These are phyloP conservation scores for Channa argus DNA, from an alignment of 2,113 vertebrate genomes.

Conservation along the genomic window DNA sequence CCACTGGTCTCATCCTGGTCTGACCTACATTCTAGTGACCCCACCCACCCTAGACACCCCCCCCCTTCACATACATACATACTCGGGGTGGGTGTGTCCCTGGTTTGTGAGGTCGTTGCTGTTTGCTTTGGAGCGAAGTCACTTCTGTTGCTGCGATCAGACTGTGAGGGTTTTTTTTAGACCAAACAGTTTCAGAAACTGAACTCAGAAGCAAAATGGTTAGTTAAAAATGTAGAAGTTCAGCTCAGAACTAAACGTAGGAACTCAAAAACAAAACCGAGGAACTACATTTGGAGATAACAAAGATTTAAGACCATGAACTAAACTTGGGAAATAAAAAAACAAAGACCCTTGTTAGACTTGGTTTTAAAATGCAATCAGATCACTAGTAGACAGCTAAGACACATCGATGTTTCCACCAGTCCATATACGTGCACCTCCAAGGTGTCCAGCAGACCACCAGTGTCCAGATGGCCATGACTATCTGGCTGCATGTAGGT, in stretches of 20 bases:
- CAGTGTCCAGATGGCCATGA: too few relatives aligned
- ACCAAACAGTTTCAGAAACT: neutral
- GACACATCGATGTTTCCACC: too few relatives aligned
- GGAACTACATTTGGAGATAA: neutral
- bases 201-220: neutral
- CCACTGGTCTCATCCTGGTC: neutral
- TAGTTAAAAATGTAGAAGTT: too few relatives aligned
- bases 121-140: conserved; percentile 30
- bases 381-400: too few relatives aligned
- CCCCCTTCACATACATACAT: neutral
- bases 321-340: too few relatives aligned
- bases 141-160: conserved; percentile 29
- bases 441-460: too few relatives aligned
- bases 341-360: too few relatives aligned
- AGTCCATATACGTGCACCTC: too few relatives aligned
- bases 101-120: conserved; percentile 19
- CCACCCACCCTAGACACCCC: neutral
- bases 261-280: neutral
- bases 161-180: neutral
- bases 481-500: too few relatives aligned
- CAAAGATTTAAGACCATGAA: neutral
- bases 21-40: conserved; percentile 63
- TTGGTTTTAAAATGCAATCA: too few relatives aligned
- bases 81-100: conserved; percentile 27
- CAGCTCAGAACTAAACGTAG: neutral